Percentiles rank a stretch among this genome's conserved stretches.
Evolutionary conservation across 2,888 invertebrate species (phyloP).

Genomic region (Atherix ibis): DNA sequence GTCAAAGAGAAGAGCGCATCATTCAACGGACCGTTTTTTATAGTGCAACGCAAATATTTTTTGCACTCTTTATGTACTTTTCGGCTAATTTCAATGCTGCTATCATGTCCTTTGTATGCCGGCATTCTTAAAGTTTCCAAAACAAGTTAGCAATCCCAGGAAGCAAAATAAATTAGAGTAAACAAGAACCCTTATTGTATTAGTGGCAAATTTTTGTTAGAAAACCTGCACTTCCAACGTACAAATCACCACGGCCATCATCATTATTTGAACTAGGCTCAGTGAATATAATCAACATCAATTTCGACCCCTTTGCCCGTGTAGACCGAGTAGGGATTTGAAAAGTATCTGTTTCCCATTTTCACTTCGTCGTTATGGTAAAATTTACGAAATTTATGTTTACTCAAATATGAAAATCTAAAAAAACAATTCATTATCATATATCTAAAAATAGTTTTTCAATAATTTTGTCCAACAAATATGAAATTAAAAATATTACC

Average conservation of each 20-base stretch:
- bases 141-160: conserved; percentile 60
- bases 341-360: conserved; percentile 15
- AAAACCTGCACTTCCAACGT: conserved; percentile 28
- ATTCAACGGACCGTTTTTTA: conserved; percentile 37
- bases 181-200: background rate
- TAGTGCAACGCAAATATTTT: conserved; percentile 37
- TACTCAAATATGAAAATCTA: too few species aligned
- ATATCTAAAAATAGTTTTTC: too few species aligned
- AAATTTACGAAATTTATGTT: too few species aligned
- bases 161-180: background rate
- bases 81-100: conserved; percentile 41
- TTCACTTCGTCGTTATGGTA: too few species aligned
- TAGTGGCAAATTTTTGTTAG: background rate
- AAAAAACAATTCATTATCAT: too few species aligned
- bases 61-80: conserved; percentile 45
- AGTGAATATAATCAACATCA: conserved; percentile 27
- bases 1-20: conserved; percentile 61
- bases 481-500: too few species aligned
- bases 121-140: conserved; percentile 46
- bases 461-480: too few species aligned
- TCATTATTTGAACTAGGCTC: conserved; percentile 22
- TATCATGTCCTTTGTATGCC: conserved; percentile 30
- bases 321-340: conserved; percentile 28
- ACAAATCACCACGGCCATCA: conserved; percentile 28
- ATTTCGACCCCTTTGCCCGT: conserved; percentile 18